Conservation (phyloP, 2,888 invertebrate genomes). For the Perithous albicinctus region DNA sequence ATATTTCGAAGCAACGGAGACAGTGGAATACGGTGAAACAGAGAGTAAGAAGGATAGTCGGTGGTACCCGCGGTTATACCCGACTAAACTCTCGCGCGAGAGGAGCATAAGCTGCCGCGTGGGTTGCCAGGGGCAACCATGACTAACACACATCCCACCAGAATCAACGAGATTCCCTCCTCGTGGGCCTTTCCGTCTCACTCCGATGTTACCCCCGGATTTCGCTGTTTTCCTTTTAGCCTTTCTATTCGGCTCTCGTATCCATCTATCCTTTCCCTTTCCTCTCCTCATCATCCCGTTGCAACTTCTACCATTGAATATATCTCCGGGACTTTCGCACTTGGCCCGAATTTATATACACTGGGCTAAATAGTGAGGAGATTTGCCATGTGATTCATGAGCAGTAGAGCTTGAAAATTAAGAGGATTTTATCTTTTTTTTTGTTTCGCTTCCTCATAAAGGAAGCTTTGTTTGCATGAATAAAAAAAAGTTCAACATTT, state of each 20-base stretch:
- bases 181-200: conserved; percentile 53
- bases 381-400: neutral
- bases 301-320: conserved; percentile 33
- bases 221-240: conserved; percentile 10
- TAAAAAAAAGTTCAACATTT: no score
- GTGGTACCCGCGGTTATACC: conserved; percentile 36
- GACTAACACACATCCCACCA: conserved; percentile 74
- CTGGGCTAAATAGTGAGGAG: neutral
- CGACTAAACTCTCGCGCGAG: conserved; percentile 57
- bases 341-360: neutral
- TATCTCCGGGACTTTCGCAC: conserved; percentile 15
- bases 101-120: conserved; percentile 73
- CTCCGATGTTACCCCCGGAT: conserved; percentile 21
- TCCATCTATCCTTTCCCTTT: conserved; percentile 49
- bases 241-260: conserved; percentile 29
- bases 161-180: conserved; percentile 69
- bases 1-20: conserved; percentile 43
- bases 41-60: neutral
- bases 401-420: neutral
- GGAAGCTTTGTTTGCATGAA: no score
- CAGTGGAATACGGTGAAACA: conserved; percentile 15
- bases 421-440: neutral
- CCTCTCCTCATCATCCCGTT: conserved; percentile 56
- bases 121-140: conserved; percentile 83
- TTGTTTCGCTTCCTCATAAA: no score